Evolutionary conservation across 2,113 vertebrate species (phyloP).

Genomic region (Paramormyrops kingsleyae): DNA sequence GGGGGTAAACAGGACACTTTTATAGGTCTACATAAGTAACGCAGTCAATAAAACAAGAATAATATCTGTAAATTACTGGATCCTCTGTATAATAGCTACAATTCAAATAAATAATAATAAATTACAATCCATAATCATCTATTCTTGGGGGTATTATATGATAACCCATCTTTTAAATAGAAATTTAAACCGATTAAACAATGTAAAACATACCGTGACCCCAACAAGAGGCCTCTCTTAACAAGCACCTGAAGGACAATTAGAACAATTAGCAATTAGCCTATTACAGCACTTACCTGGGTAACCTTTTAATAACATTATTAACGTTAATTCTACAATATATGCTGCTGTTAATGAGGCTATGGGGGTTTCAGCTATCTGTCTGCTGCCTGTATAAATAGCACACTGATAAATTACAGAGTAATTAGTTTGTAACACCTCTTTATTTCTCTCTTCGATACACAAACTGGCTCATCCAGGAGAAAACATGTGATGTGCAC

Average conservation of each 20-base stretch:
- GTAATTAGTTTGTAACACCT: background rate
- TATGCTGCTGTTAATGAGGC: background rate
- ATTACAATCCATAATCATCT: background rate
- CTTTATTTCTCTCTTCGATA: background rate
- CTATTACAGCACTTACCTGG: background rate
- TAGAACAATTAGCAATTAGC: background rate
- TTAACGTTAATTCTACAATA: background rate
- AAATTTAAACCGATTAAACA: background rate
- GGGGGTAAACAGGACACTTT: background rate
- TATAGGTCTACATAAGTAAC: background rate
- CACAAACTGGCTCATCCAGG: background rate
- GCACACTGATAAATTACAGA: background rate
- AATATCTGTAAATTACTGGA: background rate
- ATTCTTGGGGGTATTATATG: background rate
- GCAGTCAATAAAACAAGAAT: background rate
- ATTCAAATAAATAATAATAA: background rate
- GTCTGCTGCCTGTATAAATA: background rate
- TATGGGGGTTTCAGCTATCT: background rate
- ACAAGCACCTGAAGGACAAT: background rate
- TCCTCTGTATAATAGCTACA: background rate
- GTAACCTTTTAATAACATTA: conserved; percentile 5
- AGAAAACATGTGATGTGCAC: background rate
- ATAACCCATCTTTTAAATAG: background rate
- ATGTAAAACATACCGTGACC: background rate
- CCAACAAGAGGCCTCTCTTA: background rate